Percentiles rank a stretch among this genome's conserved stretches.
Evolutionary conservation across 92 coral and sea anemone species (phyloP).

Genomic region (Zoanthus sansibaricus): DNA sequence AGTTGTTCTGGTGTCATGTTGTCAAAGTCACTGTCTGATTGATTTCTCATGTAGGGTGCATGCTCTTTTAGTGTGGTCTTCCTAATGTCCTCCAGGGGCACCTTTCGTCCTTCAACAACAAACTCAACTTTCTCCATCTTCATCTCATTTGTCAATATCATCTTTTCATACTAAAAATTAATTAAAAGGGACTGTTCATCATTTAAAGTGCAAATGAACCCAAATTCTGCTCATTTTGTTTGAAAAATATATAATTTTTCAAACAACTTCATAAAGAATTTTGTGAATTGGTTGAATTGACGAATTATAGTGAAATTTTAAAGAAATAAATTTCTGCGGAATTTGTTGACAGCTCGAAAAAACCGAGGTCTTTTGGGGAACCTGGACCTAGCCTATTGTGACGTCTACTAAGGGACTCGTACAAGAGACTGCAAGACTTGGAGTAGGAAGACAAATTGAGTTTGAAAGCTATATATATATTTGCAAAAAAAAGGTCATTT

Average conservation of each 20-base stretch:
- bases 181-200: neutral
- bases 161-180: neutral
- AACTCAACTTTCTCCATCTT: slow-evolving; percentile 25
- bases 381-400: slow-evolving; percentile 6
- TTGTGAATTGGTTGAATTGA: neutral
- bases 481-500: neutral
- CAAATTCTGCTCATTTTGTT: neutral
- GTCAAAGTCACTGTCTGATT: slow-evolving; percentile 8
- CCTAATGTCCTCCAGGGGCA: slow-evolving; percentile 4
- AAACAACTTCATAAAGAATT: slow-evolving; percentile 4
- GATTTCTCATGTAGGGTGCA: slow-evolving; percentile 10
- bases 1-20: slow-evolving; percentile 22
- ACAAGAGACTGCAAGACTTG: neutral
- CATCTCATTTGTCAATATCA: neutral
- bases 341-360: neutral
- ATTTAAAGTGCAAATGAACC: slow-evolving; percentile 10
- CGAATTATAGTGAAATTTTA: slow-evolving; percentile 6
- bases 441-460: neutral
- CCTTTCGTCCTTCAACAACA: slow-evolving; percentile 18
- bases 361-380: slow-evolving; percentile 1
- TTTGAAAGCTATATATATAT: neutral
- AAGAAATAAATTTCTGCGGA: neutral
- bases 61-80: slow-evolving; percentile 21
- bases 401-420: neutral
- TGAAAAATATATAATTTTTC: neutral